Evolutionary conservation across 2,888 invertebrate species (phyloP).

Genomic region (Dryadula phaetusa): DNA sequence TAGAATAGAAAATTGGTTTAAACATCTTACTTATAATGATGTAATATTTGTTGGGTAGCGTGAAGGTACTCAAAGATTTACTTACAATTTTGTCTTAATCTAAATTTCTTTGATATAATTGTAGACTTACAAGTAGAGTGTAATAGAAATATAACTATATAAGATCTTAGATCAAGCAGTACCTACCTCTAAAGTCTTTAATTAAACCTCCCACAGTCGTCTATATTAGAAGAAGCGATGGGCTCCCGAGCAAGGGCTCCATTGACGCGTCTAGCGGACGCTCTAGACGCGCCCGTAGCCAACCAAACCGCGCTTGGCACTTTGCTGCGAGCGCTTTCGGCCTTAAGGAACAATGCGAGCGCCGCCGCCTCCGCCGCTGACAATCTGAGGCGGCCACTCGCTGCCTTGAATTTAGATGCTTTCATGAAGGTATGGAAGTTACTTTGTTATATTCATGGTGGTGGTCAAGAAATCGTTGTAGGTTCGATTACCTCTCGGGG

Average conservation of each 20-base stretch:
- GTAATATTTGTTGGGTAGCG: no score
- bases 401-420: slow-evolving; percentile 87
- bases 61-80: no score
- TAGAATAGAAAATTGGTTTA: no score
- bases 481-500: no score
- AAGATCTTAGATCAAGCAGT: no score
- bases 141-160: no score
- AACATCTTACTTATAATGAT: no score
- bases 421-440: slow-evolving; percentile 70
- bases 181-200: background rate
- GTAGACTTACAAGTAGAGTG: no score
- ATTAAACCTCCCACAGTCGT: slow-evolving; percentile 83
- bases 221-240: slow-evolving; percentile 89
- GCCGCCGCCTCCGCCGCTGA: slow-evolving; percentile 90
- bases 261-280: slow-evolving; percentile 89
- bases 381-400: slow-evolving; percentile 89
- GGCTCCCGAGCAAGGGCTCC: slow-evolving; percentile 88
- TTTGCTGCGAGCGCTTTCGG: slow-evolving; percentile 87
- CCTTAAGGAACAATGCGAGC: slow-evolving; percentile 89
- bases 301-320: slow-evolving; percentile 91
- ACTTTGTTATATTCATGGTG: no score
- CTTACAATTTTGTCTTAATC: no score
- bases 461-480: no score
- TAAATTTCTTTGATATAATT: no score
- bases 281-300: slow-evolving; percentile 89